Base-by-base conservation (phyloP, 2,888 invertebrate genomes). In the Nymphalis polychloros region DNA sequence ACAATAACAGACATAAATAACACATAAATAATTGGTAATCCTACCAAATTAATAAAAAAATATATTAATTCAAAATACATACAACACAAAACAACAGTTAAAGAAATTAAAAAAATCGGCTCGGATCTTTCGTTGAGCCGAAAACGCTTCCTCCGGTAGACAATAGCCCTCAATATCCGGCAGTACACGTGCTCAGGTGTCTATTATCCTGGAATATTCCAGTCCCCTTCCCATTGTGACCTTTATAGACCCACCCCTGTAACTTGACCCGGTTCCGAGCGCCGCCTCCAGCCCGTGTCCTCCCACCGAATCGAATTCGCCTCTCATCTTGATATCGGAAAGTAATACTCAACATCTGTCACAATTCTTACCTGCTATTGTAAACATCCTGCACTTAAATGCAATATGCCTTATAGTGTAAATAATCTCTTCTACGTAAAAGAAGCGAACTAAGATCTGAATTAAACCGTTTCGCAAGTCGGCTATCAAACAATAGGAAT, bases 131-230 rank as follows among this genome's bases (percentile, higher is more conserved):
- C 81, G 85, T 83, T 82, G 85, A 88, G 87, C 87, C 88, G 81
- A 87, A 90, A 90, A 89, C 86, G 87, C 85, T 92, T 92, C 92
- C 91, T 92, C 85, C 81, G 82, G 81, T 82, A 90, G 86, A 92
- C 92, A 92, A 92, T 92, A 79, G 90, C 82, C 79, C 80, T 82
- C 80, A 81, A 83, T 88, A 92, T 92, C 92, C 92, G 92, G 92
- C 79, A 78, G 86, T 84, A 91, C 92, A 92, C 92, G 92, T 92
- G 92, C 92, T 92, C 91, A 91, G 92, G 90, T 92, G 89, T 84
- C 88, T 86, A 91, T 91, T 92, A 91, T 92, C 82, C 77, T 76
- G 78, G 77, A 77, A 71, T 73, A 75, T 72, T 69, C 73, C 75
- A 79, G 81, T 82, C 80, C 82, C 84, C 81, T 79, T 80, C 79